Percentiles rank a stretch among this genome's conserved stretches.
Evolutionary conservation across 2,888 invertebrate species (phyloP).

Genomic region (Phengaris alcon): DNA sequence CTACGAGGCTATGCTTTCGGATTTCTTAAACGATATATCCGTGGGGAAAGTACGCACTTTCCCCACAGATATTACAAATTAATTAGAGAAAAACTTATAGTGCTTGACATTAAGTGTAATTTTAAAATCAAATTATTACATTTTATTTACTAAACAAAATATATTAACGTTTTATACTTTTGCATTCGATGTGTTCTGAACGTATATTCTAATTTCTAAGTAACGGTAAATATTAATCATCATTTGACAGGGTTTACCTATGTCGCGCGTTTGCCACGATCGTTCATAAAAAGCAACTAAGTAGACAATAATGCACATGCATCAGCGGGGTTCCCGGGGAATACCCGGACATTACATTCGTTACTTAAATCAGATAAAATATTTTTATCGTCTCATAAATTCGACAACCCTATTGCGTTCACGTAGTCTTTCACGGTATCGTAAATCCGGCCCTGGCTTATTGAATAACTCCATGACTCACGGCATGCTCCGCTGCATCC

Average conservation of each 20-base stretch:
- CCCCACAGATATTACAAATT: not conserved
- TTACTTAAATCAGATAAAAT: constrained; percentile 30
- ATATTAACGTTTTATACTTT: too few species aligned
- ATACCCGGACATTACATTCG: constrained; percentile 16
- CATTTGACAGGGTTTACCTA: not conserved
- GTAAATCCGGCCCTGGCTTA: constrained; percentile 59
- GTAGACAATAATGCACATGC: constrained; percentile 27
- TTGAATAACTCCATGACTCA: constrained; percentile 76
- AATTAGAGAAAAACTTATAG: not conserved
- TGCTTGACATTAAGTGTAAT: not conserved
- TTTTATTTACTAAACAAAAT: too few species aligned
- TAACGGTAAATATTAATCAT: not conserved
- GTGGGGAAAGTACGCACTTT: not conserved
- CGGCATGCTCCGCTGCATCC: constrained; percentile 63
- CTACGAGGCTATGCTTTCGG: not conserved
- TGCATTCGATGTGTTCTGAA: too few species aligned
- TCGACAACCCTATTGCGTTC: constrained; percentile 45
- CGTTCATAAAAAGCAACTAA: not conserved
- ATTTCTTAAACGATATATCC: not conserved
- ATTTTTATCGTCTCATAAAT: constrained; percentile 33
- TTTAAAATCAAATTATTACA: too few species aligned
- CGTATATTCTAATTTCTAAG: too few species aligned
- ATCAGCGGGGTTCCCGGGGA: constrained; percentile 16
- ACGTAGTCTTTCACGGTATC: constrained; percentile 50
- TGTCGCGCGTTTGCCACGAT: not conserved